phyloP scores from a whole-genome alignment of 2,113 vertebrate genomes.

The Potamarius usumacintae region DNA sequence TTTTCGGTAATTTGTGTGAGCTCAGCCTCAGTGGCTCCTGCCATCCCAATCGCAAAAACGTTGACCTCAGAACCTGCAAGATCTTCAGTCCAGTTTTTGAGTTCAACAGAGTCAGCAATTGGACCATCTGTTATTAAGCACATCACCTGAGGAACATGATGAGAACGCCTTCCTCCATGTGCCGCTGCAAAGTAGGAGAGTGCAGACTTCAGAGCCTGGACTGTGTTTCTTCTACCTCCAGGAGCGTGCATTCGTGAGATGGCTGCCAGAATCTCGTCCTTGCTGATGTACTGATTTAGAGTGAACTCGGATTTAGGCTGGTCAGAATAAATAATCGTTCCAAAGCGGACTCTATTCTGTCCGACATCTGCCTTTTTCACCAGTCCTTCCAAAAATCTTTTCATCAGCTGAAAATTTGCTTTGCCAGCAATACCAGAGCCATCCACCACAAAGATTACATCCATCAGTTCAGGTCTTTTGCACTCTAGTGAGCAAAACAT shows the following conservation, averaged over 20 bases:
- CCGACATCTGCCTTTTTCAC: conserved; percentile 73
- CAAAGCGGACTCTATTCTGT: conserved; percentile 69
- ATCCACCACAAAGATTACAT: conserved; percentile 81
- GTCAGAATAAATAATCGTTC: conserved; percentile 67
- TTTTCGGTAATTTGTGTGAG: conserved; percentile 66
- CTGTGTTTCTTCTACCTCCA: conserved; percentile 67
- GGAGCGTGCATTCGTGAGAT: conserved; percentile 55
- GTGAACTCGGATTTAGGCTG: conserved; percentile 58
- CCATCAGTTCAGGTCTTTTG: conserved; percentile 72
- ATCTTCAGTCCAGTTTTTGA: conserved; percentile 49
- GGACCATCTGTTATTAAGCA: conserved; percentile 78
- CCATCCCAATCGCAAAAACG: conserved; percentile 75
- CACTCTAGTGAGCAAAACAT: conserved; percentile 64
- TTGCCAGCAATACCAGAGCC: conserved; percentile 62
- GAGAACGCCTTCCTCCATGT: conserved; percentile 64
- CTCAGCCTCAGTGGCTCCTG: conserved; percentile 60
- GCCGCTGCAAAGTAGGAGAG: conserved; percentile 60
- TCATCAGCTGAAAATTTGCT: conserved; percentile 67
- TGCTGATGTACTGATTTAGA: conserved; percentile 61
- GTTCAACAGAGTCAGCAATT: conserved; percentile 58
- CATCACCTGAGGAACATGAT: conserved; percentile 68
- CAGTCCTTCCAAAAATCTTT: conserved; percentile 69
- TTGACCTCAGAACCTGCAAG: conserved; percentile 61
- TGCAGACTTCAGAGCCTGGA: conserved; percentile 66
- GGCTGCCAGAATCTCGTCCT: conserved; percentile 60